Evolutionary conservation across 2,113 vertebrate genomes (phyloP).

Genomic region (Cephalopterus ornatus): DNA sequence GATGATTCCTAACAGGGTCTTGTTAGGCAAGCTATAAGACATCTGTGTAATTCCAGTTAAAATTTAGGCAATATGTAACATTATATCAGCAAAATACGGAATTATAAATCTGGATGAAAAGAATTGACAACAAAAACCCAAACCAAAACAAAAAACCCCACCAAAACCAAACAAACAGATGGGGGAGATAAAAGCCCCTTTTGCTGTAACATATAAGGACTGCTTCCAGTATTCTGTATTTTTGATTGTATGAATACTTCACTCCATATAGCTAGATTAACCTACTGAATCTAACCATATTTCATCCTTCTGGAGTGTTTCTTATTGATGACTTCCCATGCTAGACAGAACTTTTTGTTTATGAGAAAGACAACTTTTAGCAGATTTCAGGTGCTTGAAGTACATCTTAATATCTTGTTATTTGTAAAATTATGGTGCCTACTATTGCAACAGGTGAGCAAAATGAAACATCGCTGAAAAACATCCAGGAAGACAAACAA

Average conservation of each 20-base stretch:
- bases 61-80: not conserved
- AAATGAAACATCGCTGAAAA: not conserved
- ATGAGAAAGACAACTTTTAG: not conserved
- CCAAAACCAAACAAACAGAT: not conserved
- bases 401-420: not conserved
- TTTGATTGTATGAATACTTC: not conserved
- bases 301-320: not conserved
- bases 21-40: constrained; percentile 20
- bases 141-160: not conserved
- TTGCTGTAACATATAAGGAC: constrained; percentile 14
- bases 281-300: not conserved
- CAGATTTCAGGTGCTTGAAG: not conserved
- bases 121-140: not conserved
- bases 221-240: not conserved
- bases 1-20: not conserved
- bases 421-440: not conserved
- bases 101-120: not conserved
- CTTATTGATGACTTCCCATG: not conserved
- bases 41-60: constrained; percentile 11
- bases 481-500: not conserved
- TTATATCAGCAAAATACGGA: not conserved
- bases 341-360: not conserved
- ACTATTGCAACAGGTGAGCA: not conserved
- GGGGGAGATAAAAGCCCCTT: constrained; percentile 16
- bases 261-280: not conserved